Evolutionary conservation across 1,140 invertebrate genomes (phyloP).

Genomic region (Drosophila persimilis): DNA sequence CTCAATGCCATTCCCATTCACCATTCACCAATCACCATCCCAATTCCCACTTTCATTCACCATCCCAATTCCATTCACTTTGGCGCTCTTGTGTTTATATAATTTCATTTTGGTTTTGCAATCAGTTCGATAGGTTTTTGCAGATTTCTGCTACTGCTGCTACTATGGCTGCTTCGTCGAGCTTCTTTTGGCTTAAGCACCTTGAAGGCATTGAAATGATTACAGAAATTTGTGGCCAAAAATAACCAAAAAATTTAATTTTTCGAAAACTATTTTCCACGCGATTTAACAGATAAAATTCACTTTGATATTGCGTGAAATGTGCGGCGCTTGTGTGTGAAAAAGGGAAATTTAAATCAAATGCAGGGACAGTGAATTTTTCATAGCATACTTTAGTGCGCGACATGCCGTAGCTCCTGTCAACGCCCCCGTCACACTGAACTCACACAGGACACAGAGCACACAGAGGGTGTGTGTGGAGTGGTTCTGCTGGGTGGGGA

Average conservation of each 20-base stretch:
- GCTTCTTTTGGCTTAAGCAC: conserved; percentile 39
- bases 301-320: conserved; percentile 65
- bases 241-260: conserved; percentile 53
- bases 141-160: conserved; percentile 32
- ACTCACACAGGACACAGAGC: conserved; percentile 2
- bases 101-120: conserved; percentile 75
- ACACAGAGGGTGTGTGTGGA: not conserved
- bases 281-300: conserved; percentile 72
- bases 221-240: conserved; percentile 52
- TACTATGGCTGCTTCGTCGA: too few species aligned
- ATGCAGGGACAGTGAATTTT: conserved; percentile 72
- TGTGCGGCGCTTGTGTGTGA: conserved; percentile 48
- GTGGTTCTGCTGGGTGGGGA: not conserved
- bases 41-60: not conserved
- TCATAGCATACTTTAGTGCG: conserved; percentile 69
- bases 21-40: conserved; percentile 1
- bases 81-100: conserved; percentile 69
- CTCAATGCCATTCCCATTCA: conserved; percentile 20
- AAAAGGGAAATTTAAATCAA: conserved; percentile 75
- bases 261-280: conserved; percentile 71
- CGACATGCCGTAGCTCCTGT: conserved; percentile 32
- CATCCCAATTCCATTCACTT: conserved; percentile 31
- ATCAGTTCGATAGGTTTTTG: conserved; percentile 71
- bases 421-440: conserved; percentile 27
- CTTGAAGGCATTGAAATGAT: conserved; percentile 38